phyloP scores from a whole-genome alignment of 37 sponge, comb jelly and placozoan species.

The Crambe crambe region DNA sequence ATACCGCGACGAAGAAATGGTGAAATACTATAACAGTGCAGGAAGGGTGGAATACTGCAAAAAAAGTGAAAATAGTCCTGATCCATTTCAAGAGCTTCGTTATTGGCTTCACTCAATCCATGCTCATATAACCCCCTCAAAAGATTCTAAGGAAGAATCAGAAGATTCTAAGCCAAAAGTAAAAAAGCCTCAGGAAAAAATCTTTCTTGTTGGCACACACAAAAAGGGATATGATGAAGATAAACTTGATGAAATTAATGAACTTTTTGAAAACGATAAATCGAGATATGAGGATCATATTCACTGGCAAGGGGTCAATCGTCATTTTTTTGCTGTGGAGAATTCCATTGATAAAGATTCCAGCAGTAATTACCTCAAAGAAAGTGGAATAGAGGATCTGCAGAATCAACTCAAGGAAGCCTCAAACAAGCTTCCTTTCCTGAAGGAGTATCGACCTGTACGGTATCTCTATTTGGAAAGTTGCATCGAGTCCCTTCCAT shows the following conservation, averaged over 20 bases:
- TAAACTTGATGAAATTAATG: conserved; percentile 25
- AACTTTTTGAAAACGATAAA: not conserved
- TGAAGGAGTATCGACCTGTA: conserved; percentile 39
- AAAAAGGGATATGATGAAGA: not conserved
- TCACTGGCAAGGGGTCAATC: not conserved
- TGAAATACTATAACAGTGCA: too few relatives aligned
- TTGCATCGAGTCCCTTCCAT: not conserved
- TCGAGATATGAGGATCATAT: conserved; percentile 15
- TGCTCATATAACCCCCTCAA: conserved; percentile 29
- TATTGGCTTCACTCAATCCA: conserved; percentile 68
- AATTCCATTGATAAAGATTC: conserved; percentile 30
- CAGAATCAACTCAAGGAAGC: conserved; percentile 6
- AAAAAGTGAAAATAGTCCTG: not conserved
- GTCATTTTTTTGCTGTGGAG: conserved; percentile 36
- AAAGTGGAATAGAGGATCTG: conserved; percentile 45
- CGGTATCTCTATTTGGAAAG: conserved; percentile 40
- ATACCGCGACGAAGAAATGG: too few relatives aligned
- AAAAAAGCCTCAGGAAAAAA: not conserved
- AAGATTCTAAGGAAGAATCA: not conserved
- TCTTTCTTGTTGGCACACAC: conserved; percentile 59
- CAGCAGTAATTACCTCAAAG: not conserved
- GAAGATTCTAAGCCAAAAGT: too few relatives aligned
- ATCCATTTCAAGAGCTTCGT: conserved; percentile 17
- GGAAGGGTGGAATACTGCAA: not conserved
- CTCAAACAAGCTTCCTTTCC: conserved; percentile 23